Conservation (phyloP, 2,113 vertebrate genomes). For the Chunga burmeisteri region DNA sequence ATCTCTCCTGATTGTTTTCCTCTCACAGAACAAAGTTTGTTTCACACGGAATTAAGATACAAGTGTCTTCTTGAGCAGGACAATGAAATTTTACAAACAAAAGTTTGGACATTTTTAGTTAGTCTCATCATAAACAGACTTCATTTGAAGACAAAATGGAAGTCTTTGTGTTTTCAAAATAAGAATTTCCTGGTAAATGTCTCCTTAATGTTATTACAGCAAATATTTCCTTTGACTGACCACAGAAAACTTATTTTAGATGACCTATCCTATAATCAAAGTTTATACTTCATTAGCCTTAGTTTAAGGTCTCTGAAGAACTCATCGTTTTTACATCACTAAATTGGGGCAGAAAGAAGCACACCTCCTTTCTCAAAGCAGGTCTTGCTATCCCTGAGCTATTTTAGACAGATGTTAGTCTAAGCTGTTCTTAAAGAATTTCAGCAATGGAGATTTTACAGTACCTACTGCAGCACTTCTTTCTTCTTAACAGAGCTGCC, state of each 20-base stretch:
- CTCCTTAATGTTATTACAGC: neutral
- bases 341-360: neutral
- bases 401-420: neutral
- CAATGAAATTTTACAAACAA: constrained; percentile 38
- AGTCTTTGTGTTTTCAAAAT: neutral
- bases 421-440: neutral
- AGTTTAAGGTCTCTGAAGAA: neutral
- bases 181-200: neutral
- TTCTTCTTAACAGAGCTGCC: neutral
- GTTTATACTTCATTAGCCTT: neutral
- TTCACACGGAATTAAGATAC: constrained; percentile 40
- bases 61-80: constrained; percentile 21
- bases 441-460: neutral
- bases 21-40: constrained; percentile 59
- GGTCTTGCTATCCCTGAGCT: neutral
- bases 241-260: neutral
- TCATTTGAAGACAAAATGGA: constrained; percentile 45
- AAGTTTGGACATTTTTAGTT: constrained; percentile 6
- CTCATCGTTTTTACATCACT: neutral
- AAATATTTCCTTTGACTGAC: neutral
- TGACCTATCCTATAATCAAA: neutral
- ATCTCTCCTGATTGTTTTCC: constrained; percentile 49
- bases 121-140: neutral
- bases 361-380: neutral
- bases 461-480: neutral